Evolutionary conservation across 2,797 vertebrate genomes (phyloP).

Genomic region (Antennarius maculatus): DNA sequence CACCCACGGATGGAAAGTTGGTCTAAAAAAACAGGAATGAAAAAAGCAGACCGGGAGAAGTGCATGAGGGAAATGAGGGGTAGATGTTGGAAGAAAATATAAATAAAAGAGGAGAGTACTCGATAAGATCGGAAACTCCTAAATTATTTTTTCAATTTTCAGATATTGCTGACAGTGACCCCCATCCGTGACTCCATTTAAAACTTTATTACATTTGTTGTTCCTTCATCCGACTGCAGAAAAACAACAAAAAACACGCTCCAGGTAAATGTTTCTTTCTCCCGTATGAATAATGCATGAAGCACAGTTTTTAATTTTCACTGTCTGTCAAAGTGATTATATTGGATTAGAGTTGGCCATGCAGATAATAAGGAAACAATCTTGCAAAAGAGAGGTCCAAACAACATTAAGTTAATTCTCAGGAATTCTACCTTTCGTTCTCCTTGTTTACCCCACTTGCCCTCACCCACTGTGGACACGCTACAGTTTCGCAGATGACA

Average conservation of each 20-base stretch:
- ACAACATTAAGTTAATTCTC: conserved; percentile 34
- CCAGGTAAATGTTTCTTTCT: conserved; percentile 29
- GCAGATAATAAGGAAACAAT: conserved; percentile 66
- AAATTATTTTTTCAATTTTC: conserved; percentile 50
- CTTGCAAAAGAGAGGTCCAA: conserved; percentile 14
- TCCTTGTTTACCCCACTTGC: conserved; percentile 29
- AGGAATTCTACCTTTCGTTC: conserved; percentile 26
- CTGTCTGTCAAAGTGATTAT: conserved; percentile 50
- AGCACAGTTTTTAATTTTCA: conserved; percentile 51
- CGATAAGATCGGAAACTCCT: conserved; percentile 22
- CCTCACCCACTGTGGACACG: conserved; percentile 6
- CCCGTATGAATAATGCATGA: conserved; percentile 60
- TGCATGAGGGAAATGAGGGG: conserved; percentile 10
- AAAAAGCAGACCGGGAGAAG: conserved; percentile 7
- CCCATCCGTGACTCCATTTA: no score
- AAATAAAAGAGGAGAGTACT: conserved; percentile 21
- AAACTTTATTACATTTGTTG: not conserved
- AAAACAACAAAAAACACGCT: conserved; percentile 12
- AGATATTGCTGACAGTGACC: conserved; percentile 5
- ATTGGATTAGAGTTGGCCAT: conserved; percentile 39
- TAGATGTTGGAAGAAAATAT: not conserved
- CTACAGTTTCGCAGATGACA: not conserved
- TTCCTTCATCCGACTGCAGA: not conserved
- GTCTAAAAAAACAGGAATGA: conserved; percentile 7
- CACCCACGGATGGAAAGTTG: conserved; percentile 22